phyloP scores from a whole-genome alignment of 2,797 vertebrate species.

The Poecilia wingei region DNA sequence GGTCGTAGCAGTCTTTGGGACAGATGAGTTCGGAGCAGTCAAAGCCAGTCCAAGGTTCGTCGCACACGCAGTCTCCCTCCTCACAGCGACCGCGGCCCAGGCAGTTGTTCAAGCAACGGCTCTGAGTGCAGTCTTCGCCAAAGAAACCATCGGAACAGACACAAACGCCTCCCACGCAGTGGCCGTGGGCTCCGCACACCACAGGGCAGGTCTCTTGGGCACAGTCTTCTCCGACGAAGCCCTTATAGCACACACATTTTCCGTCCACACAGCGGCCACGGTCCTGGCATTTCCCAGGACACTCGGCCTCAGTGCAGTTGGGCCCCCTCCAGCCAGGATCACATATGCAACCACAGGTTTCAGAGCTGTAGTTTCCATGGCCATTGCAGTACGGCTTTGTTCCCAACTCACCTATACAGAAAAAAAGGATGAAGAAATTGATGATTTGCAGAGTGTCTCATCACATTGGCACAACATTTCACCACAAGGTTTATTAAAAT shows the following conservation, averaged over 20 bases:
- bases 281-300: slow-evolving; percentile 86
- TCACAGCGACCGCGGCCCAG: slow-evolving; percentile 84
- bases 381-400: slow-evolving; percentile 88
- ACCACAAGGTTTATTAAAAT: slow-evolving; percentile 17
- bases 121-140: slow-evolving; percentile 84
- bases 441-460: neutral
- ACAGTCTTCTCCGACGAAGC: slow-evolving; percentile 87
- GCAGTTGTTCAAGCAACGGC: slow-evolving; percentile 88
- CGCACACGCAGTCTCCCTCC: slow-evolving; percentile 86
- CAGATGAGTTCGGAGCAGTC: slow-evolving; percentile 91
- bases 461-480: neutral
- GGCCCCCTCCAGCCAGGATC: slow-evolving; percentile 84
- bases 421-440: neutral
- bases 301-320: slow-evolving; percentile 86
- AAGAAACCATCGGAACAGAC: slow-evolving; percentile 85
- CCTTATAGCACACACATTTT: slow-evolving; percentile 88
- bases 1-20: slow-evolving; percentile 90
- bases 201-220: slow-evolving; percentile 74
- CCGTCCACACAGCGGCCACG: slow-evolving; percentile 88
- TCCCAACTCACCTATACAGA: slow-evolving; percentile 82
- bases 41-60: slow-evolving; percentile 87
- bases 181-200: slow-evolving; percentile 83
- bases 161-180: slow-evolving; percentile 82
- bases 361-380: slow-evolving; percentile 89
- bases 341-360: slow-evolving; percentile 85